Conservation (phyloP, 2,888 invertebrate species). For the Oeneis ivallda region DNA sequence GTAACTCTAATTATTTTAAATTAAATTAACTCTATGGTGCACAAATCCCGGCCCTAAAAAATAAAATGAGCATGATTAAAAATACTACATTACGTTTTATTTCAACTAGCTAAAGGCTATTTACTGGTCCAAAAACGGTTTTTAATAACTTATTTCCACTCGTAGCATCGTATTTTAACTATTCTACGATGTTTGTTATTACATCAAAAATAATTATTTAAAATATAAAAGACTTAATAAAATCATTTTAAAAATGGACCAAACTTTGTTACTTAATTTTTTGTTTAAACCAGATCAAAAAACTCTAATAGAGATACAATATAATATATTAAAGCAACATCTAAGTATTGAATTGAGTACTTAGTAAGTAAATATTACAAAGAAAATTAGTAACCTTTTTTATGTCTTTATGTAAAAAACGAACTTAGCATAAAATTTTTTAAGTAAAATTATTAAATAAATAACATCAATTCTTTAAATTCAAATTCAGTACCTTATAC, state of each 20-base stretch:
- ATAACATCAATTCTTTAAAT: background rate
- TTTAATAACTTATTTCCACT: background rate
- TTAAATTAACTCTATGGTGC: conserved; percentile 15
- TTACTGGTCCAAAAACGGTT: conserved; percentile 3
- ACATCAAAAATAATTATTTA: background rate
- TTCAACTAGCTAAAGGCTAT: conserved; percentile 4
- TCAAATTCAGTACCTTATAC: background rate
- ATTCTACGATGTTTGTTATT: background rate
- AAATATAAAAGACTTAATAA: too few species aligned
- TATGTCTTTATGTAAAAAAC: too few species aligned
- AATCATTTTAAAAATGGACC: background rate
- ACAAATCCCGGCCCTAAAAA: conserved; percentile 28
- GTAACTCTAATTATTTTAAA: conserved; percentile 12
- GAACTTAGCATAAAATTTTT: too few species aligned
- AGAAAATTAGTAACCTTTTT: background rate
- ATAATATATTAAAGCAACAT: background rate
- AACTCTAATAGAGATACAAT: background rate
- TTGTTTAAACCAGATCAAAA: background rate
- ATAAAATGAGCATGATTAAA: conserved; percentile 1
- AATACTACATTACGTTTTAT: background rate
- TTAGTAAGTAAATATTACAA: background rate
- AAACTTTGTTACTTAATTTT: background rate
- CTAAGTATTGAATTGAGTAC: background rate
- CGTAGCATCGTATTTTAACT: background rate
- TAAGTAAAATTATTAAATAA: background rate